Evolutionary conservation across 2,113 vertebrate species (phyloP), one percentile per base, ranked within the genome.

Genomic region (Hyaena hyaena): DNA sequence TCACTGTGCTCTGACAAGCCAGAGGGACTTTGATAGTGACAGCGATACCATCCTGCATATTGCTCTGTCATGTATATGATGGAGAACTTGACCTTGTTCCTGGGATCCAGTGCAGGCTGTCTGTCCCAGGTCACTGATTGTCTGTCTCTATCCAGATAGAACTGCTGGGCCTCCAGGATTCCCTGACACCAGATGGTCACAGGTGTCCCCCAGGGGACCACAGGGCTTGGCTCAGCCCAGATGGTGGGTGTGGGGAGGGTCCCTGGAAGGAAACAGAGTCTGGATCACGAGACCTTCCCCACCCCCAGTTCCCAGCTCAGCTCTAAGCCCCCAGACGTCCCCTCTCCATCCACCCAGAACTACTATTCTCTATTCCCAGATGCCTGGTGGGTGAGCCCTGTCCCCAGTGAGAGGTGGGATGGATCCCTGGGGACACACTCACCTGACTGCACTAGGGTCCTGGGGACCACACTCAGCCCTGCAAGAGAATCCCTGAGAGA

Each of bases 111-210:
- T 61, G 58, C 2, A 7, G 58, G 21, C 21, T 61, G 7, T 61
- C 21, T 61, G 58, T 61, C 0, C 82, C 31, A 33, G 2, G 7
- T 0, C 0, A 0, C 0, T 35, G 0, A 0, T 0, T 0, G 7
- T 33, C 45, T 39, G 0, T 77, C 63, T 81, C 17, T 86, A 0
- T 65, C 0, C 28, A 97, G 53, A 6, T 0, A 1, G 33, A n/a
- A 53, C 33, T 43, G 11, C 28, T 23, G 0, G 1, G 39, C 28
- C 21, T 4, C 5, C 1, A 10, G 6, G 39, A 0, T 11, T 3
- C 92, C 79, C 77, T 10, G 35, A 79, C 88, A 96, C 21, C 63
- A 45, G 6, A 96, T 39, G 63, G 68, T 90, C 26, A 81, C 65
- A 0, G 45, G 0, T 0, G 2, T 58, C 3, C 55, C 5, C 9